A percentile compares a stretch with the other conserved stretches of the same genome.
Conservation (phyloP, 2,113 vertebrate genomes). For the Sigmodon hispidus region DNA sequence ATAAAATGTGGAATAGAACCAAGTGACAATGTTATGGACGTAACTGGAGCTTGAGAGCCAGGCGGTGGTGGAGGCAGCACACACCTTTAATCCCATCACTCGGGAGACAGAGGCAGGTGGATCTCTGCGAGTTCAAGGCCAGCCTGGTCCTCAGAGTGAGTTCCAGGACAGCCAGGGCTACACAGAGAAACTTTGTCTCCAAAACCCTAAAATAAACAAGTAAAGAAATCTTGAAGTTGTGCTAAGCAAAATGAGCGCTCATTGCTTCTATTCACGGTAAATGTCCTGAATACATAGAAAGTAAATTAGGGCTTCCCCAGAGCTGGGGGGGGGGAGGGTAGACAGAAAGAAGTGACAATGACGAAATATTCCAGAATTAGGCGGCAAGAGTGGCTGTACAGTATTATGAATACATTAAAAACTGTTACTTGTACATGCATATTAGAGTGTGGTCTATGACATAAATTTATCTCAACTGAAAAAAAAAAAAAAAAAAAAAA, state of each 20-base stretch:
- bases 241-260: not conserved
- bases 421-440: not conserved
- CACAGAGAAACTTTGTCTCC: not conserved
- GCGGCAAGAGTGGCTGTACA: not conserved
- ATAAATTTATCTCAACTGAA: not conserved
- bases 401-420: not conserved
- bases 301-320: not conserved
- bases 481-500: not conserved
- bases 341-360: not conserved
- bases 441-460: not conserved
- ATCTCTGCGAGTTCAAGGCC: not conserved
- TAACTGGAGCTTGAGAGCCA: not conserved
- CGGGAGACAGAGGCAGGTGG: not conserved
- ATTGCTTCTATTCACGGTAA: not conserved
- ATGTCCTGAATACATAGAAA: not conserved
- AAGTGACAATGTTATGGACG: not conserved
- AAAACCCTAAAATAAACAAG: not conserved
- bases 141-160: not conserved
- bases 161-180: not conserved
- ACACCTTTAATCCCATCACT: not conserved
- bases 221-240: not conserved
- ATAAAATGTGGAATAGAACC: not conserved
- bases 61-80: not conserved
- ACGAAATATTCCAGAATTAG: slow-evolving; percentile 14
- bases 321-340: not conserved